Base-by-base conservation (phyloP, 2,797 vertebrate genomes). In the Cossypha dichroa region DNA sequence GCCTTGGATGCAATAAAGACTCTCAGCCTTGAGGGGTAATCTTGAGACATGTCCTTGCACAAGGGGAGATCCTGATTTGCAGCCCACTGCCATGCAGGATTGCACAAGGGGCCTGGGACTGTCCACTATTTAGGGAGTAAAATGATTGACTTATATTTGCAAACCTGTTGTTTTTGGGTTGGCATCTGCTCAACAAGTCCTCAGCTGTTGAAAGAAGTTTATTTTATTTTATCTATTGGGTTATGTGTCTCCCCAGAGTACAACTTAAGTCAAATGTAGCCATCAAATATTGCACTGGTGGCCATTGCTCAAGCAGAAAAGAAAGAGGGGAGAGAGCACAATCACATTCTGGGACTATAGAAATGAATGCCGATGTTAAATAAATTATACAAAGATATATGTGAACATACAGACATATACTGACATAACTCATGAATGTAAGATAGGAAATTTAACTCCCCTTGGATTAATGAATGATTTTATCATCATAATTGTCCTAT, bases 111-210 rank as follows among this genome's bases (percentile, higher is more conserved):
- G 3, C 18, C 4, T 7, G 22, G 40, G 18, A 31, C 21, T 60
- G 15, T 19, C 22, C 9, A 14, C 26, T 67, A 11, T 40, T 67
- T 48, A 54, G n/a, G 26, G 31, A 74, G 21, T 48, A 15, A 48
- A 23, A 60, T 54, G 6, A 36, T 48, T 23, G 46, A n/a, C 46
- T 59, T 51, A 9, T 22, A 21, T 40, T 52, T 67, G 33, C 34
- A 48, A 60, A 54, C 7, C 10, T 28, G 40, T 34, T 5, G 2
- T 19, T 48, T 88, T 60, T 60, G 18, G 13, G 40, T 60, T 13
- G 40, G 12, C 4, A 20, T 23, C 7, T 0, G 1, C 31, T 48
- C 34, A 48, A 20, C 9, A 48, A 36, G 25, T 10, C 9, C 69
- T 26, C 68, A 60, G 25, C 6, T 46, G 13, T 6, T 48, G 54